Evolutionary conservation across 2,888 invertebrate species (phyloP), one percentile per base, ranked within the genome.

Genomic region (Cerceris ruficornis): DNA sequence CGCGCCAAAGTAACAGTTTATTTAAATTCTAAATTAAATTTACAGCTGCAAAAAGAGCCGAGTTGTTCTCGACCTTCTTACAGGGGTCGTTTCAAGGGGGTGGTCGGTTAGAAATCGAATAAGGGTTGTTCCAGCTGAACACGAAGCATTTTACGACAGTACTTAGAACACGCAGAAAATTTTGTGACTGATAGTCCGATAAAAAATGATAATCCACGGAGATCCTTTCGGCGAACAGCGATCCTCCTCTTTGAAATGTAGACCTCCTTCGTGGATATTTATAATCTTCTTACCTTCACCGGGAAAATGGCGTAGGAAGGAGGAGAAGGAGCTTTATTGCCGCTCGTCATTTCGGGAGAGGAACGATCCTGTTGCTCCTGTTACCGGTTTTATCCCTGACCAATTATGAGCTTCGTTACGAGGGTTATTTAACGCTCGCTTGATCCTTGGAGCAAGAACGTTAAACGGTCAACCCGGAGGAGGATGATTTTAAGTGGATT

Each of bases 341-440:
- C 7, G 42, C n/a, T 55, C 28, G 52, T 52, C 52, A 41, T 60
- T 59, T 42, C 59, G 14, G 8, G 15, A 14, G 41, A 65, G 58
- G 17, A 42, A 11, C 43, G 28, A 2, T 59, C 66, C 66, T 49
- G 17, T 66, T 66, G 15, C 43, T 52, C 43, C 14, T 28, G 65
- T 14, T 43, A 54, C 54, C 69, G 69, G 52, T 60, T 28, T 28
- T 55, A 55, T 42, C 28, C 54, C n/a, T 13, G 14, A n/a, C 14
- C 55, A 59, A 71, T 71, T 71, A 71, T 43, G 66, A 65, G 52
- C 52, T 43, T 71, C 66, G n/a, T 60, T 59, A 54, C 46, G 58
- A 14, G 39, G 49, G 42, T 46, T 42, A 42, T 58, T 66, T 55
- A 71, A 66, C 50, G 71, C 42, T 59, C 14, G 28, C 70, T 43